phyloP scores from a whole-genome alignment of 2,113 vertebrate genomes.

The Ginglymostoma cirratum region DNA sequence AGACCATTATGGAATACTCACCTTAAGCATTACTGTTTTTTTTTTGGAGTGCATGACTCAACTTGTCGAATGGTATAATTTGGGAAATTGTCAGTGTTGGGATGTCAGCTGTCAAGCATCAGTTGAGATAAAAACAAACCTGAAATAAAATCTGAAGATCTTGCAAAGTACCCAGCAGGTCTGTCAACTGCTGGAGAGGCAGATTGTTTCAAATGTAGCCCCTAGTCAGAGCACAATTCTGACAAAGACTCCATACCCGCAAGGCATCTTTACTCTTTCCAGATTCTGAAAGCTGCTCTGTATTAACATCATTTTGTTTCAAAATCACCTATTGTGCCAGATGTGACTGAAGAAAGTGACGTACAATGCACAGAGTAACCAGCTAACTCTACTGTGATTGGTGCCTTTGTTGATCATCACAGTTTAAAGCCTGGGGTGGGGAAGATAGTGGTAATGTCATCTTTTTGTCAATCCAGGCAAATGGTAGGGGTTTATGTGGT shows the following conservation, averaged over 20 bases:
- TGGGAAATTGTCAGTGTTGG: constrained; percentile 8
- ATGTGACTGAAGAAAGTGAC: background rate
- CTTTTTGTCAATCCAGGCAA: no score
- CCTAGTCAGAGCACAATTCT: background rate
- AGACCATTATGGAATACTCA: background rate
- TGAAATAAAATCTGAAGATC: background rate
- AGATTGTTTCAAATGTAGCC: background rate
- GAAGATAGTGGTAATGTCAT: no score
- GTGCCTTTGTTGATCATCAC: background rate
- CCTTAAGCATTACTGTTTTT: background rate
- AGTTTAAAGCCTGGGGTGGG: background rate
- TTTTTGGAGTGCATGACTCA: background rate
- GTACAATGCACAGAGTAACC: background rate
- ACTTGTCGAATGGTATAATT: background rate
- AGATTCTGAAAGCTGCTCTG: background rate
- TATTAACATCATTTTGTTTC: no score
- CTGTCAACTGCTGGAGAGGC: background rate
- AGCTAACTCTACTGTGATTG: background rate
- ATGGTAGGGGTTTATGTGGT: no score
- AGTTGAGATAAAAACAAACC: background rate
- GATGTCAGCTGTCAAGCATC: background rate
- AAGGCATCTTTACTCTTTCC: background rate
- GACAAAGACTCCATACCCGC: background rate
- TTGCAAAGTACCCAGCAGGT: background rate
- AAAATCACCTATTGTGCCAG: background rate